phyloP scores from a whole-genome alignment of 2,797 vertebrate genomes.

The Buphagus erythrorhynchus region DNA sequence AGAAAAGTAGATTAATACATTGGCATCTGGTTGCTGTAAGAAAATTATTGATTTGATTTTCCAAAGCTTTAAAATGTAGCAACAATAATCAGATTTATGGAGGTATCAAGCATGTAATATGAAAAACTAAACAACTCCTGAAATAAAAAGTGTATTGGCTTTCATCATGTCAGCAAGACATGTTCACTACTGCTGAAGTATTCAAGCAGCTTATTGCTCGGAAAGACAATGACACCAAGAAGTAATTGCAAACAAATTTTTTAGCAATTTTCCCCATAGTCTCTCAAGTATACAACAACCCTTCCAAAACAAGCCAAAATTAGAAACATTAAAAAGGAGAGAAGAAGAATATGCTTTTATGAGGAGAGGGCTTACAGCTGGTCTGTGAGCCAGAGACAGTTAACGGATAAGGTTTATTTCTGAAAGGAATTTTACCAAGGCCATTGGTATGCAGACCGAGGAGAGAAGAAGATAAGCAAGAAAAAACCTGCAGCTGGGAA shows the following conservation, averaged over 20 bases:
- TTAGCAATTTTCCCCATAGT: not conserved
- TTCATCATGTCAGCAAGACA: not conserved
- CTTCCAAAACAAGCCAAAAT: not conserved
- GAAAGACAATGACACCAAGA: not conserved
- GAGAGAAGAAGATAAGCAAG: too few relatives aligned
- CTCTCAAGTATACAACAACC: not conserved
- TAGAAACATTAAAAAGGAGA: not conserved
- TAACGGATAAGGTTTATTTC: too few relatives aligned
- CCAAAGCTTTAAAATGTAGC: not conserved
- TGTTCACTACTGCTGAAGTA: not conserved
- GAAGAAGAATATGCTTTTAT: not conserved
- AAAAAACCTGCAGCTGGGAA: too few relatives aligned
- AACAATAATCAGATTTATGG: not conserved
- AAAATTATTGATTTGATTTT: not conserved
- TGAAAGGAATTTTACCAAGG: too few relatives aligned
- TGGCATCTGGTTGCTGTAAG: not conserved
- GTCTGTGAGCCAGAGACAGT: too few relatives aligned
- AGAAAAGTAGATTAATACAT: not conserved
- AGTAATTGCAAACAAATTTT: not conserved
- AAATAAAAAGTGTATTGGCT: not conserved
- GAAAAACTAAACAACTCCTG: not conserved
- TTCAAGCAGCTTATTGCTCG: not conserved
- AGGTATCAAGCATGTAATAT: not conserved
- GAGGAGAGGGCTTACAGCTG: too few relatives aligned
- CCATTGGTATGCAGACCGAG: too few relatives aligned